Evolutionary conservation across 2,888 invertebrate species (phyloP).

Genomic region (Cryptus viduatorius): DNA sequence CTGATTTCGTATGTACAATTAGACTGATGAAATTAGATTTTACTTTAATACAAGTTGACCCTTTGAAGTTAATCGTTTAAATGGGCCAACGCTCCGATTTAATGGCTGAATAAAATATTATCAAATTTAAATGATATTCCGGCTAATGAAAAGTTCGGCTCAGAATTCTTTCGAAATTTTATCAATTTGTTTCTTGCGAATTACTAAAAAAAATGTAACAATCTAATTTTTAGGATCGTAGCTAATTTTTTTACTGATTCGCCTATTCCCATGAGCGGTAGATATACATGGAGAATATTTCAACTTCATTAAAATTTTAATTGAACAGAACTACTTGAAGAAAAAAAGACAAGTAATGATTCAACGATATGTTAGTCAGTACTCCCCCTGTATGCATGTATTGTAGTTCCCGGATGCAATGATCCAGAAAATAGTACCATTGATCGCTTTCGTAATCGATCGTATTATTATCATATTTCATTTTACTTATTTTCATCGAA

Average conservation of each 20-base stretch:
- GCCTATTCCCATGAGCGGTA: not conserved
- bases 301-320: not conserved
- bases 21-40: not conserved
- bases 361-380: conserved; percentile 1
- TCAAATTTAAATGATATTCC: too few relatives aligned
- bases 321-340: not conserved
- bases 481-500: not conserved
- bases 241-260: not conserved
- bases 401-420: not conserved
- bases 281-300: not conserved
- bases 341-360: not conserved
- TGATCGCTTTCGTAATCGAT: conserved; percentile 10
- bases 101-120: too few relatives aligned
- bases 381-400: not conserved
- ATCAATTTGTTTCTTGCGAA: too few relatives aligned
- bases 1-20: not conserved
- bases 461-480: conserved; percentile 3
- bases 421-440: conserved; percentile 10
- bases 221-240: not conserved
- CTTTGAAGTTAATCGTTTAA: not conserved
- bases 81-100: not conserved
- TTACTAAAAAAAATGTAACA: not conserved
- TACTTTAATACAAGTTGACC: not conserved
- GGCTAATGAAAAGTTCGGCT: too few relatives aligned
- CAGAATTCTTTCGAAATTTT: too few relatives aligned